Evolutionary conservation across 2,113 vertebrate species (phyloP), one percentile per base, ranked within the genome.

Genomic region (Bos indicus): DNA sequence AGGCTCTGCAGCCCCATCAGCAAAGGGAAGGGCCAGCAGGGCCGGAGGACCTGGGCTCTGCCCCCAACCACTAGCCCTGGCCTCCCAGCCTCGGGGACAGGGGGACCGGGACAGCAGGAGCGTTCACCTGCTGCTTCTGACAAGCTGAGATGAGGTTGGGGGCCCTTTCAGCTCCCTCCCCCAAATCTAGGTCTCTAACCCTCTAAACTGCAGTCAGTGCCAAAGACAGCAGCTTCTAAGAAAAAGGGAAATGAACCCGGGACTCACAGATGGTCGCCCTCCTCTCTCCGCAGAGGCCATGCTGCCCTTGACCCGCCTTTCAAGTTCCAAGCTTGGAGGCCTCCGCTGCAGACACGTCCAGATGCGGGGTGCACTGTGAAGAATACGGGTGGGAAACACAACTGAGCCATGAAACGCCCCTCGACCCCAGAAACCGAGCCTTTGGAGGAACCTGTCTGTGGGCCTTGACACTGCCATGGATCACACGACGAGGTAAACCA

Each of bases 401-500:
- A 46, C 6, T 10, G 54, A 46, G 33, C 74, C 80, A 19, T 6
- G 11, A 4, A 48, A 46, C 46, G 15, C 43, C 28, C 56, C 60
- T 51, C 12, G 5, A 23, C 16, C 43, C 54, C 25, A 13, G 33
- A 28, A 7, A 17, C 25, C 7, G 2, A n/a, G 33, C 33, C 1
- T 30, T 2, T 6, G 78, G n/a, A 12, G 26, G 23, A 1, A 1
- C 14, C 36, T 4, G 40, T 19, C 74, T 40, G 7, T 28, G 59
- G n/a, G n/a, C 43, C 90, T 48, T 2, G 25, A 57, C 33, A 43
- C 46, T 0, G 2, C 9, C 15, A 4, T 10, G 2, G 7, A 2
- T 99, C 90, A 99, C 43, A 98, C 96, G 3, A 98, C 98, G 5
- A 99, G 96, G 71, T 98, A 99, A 78, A 96, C 94, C 95, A 96